Evolutionary conservation across 2,888 invertebrate genomes (phyloP), one percentile per base, ranked within the genome.

Genomic region (Plagodis dolabraria): DNA sequence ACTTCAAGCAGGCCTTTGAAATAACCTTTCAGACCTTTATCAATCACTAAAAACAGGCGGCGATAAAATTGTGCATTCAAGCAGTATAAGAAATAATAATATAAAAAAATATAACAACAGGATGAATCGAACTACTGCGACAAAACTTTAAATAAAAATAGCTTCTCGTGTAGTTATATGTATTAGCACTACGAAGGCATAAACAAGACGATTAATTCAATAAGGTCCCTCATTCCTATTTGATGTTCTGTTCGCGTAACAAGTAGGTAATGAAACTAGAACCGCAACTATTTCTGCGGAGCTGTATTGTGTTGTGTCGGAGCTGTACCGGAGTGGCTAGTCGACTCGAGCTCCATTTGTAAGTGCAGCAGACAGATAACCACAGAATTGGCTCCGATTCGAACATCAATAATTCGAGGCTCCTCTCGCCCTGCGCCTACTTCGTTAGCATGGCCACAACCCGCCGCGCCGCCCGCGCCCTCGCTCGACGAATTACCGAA

Each of bases 381-480:
- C 68, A 58, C 63, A 62, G 64, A 64, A 62, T 62, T 62, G 62
- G 53, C 58, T 49, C 53, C 12, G 57, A 57, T 67, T 69, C 65
- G 70, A 64, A 69, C 77, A 79, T 80, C 76, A 79, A 83, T 80
- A 81, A 81, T 80, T 79, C 71, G 66, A 70, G 70, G 67, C 75
- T 69, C 61, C 70, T 68, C 72, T 74, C 71, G 71, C 68, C 71
- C 73, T 74, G 66, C 12, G 40, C 40, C 40, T 69, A 60, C 66
- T 68, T 51, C 62, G 64, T 59, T 65, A 66, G 59, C 68, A 54
- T 45, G 53, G 54, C 56, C 51, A 42, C 47, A 63, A 38, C 47
- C 63, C 59, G 65, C 71, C 69, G 66, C 70, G 43, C 63, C 59
- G 65, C 71, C 67, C 66, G 69, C 68, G 64, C 63, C 63, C 72